Percentiles rank a stretch among this genome's conserved stretches.
Conservation (phyloP, 2,888 invertebrate genomes). For the Sarcophaga subvicina region DNA sequence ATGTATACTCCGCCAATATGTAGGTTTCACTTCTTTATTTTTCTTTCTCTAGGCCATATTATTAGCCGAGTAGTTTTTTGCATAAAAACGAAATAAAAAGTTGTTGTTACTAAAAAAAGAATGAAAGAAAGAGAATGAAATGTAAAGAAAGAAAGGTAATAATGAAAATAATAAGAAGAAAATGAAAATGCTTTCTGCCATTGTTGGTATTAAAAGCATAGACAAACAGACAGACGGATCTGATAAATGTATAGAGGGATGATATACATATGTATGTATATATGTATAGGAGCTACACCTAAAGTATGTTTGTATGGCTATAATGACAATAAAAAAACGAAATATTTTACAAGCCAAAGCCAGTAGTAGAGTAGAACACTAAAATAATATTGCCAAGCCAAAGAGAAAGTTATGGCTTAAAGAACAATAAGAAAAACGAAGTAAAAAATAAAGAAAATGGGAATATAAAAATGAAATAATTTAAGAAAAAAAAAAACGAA, state of each 20-base stretch:
- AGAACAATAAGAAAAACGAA: slow-evolving; percentile 26
- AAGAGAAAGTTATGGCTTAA: slow-evolving; percentile 3
- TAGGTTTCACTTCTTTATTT: slow-evolving; percentile 46
- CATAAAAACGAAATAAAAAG: slow-evolving; percentile 70
- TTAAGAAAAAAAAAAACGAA: slow-evolving; percentile 1
- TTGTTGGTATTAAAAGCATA: slow-evolving; percentile 7
- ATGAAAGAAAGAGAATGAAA: slow-evolving; percentile 31
- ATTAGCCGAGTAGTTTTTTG: slow-evolving; percentile 66
- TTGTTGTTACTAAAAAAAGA: neutral
- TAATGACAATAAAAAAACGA: neutral
- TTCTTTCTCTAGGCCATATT: slow-evolving; percentile 43
- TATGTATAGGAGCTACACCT: neutral
- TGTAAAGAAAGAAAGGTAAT: slow-evolving; percentile 51
- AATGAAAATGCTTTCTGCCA: slow-evolving; percentile 41
- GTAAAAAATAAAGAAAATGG: slow-evolving; percentile 35
- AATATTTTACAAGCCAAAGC: neutral
- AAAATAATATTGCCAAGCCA: neutral
- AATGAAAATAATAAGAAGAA: slow-evolving; percentile 56
- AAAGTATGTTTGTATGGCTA: neutral
- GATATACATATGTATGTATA: neutral
- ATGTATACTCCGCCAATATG: slow-evolving; percentile 29
- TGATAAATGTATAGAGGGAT: neutral
- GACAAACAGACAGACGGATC: slow-evolving; percentile 1
- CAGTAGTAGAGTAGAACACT: neutral
- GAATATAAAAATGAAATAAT: slow-evolving; percentile 41